These are phyloP conservation scores for Polyodon spathula DNA, from an alignment of 2,113 vertebrate species.

Conservation along the genomic window DNA sequence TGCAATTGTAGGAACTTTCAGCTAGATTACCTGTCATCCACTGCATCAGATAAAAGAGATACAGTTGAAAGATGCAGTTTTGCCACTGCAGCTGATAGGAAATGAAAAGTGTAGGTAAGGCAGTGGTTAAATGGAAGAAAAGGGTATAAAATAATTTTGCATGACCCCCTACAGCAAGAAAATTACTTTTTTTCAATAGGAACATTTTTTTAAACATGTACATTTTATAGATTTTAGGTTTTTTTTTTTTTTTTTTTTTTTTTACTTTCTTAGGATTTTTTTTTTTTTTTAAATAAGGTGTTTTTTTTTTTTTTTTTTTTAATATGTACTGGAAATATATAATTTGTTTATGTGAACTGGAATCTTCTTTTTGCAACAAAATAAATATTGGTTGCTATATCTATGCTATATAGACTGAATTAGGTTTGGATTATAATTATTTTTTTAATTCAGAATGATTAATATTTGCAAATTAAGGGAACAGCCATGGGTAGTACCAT, in stretches of 20 bases:
- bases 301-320: too few species aligned
- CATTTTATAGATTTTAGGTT: not conserved
- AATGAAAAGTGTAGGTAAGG: slow-evolving; percentile 66
- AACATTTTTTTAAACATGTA: not conserved
- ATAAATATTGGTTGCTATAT: too few species aligned
- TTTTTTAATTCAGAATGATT: too few species aligned
- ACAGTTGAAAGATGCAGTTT: slow-evolving; percentile 77
- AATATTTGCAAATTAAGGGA: too few species aligned
- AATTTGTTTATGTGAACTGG: too few species aligned
- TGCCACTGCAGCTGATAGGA: slow-evolving; percentile 62
- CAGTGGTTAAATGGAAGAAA: slow-evolving; percentile 41
- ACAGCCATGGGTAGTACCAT: too few species aligned
- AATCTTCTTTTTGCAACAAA: too few species aligned
- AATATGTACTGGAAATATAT: too few species aligned
- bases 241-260: not conserved
- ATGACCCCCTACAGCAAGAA: not conserved
- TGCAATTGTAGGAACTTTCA: slow-evolving; percentile 98
- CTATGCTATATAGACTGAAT: too few species aligned
- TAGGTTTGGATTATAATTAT: too few species aligned
- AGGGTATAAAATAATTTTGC: slow-evolving; percentile 1
- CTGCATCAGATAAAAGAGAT: slow-evolving; percentile 94
- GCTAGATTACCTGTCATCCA: slow-evolving; percentile 96
- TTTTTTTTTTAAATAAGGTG: not conserved
- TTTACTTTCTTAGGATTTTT: not conserved
- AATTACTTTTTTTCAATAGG: not conserved